A percentile compares a stretch with the other conserved stretches of the same genome.
Conservation (phyloP, 2,888 invertebrate genomes). For the Shargacucullia verbasci region DNA sequence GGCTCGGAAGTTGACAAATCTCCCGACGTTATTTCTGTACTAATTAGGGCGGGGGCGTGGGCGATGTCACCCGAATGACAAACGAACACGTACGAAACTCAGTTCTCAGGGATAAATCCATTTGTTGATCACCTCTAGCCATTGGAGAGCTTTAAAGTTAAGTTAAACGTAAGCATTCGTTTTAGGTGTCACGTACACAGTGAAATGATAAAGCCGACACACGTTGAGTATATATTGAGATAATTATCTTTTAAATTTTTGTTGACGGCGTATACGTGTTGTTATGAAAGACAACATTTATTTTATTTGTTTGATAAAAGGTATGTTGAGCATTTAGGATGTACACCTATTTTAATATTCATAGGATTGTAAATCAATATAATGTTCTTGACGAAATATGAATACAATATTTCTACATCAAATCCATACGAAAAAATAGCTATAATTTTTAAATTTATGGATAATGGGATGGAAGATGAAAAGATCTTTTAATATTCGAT, state of each 20-base stretch:
- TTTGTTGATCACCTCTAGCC: slow-evolving; percentile 64
- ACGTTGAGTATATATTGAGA: slow-evolving; percentile 46
- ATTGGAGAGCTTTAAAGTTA: slow-evolving; percentile 48
- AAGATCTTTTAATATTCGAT: too few species aligned
- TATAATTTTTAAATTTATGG: too few species aligned
- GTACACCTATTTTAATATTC: neutral
- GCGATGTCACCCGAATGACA: slow-evolving; percentile 75
- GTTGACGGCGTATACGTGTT: slow-evolving; percentile 43
- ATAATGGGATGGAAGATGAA: too few species aligned
- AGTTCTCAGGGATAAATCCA: slow-evolving; percentile 69
- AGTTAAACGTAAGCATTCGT: slow-evolving; percentile 57
- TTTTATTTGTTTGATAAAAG: slow-evolving; percentile 28
- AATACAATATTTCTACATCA: neutral
- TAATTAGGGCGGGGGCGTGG: slow-evolving; percentile 84
- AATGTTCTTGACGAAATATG: neutral
- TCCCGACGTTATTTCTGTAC: slow-evolving; percentile 85
- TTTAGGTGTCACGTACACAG: slow-evolving; percentile 59
- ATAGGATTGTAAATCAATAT: neutral
- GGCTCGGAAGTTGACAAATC: slow-evolving; percentile 88
- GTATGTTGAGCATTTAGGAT: slow-evolving; percentile 11
- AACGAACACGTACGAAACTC: slow-evolving; percentile 65
- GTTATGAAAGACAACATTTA: slow-evolving; percentile 36
- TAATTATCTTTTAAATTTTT: slow-evolving; percentile 49
- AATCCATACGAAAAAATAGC: too few species aligned
- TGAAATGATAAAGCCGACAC: slow-evolving; percentile 47